These are phyloP conservation scores for Paguma larvata DNA, from an alignment of 2,797 vertebrate species.

Conservation along the genomic window DNA sequence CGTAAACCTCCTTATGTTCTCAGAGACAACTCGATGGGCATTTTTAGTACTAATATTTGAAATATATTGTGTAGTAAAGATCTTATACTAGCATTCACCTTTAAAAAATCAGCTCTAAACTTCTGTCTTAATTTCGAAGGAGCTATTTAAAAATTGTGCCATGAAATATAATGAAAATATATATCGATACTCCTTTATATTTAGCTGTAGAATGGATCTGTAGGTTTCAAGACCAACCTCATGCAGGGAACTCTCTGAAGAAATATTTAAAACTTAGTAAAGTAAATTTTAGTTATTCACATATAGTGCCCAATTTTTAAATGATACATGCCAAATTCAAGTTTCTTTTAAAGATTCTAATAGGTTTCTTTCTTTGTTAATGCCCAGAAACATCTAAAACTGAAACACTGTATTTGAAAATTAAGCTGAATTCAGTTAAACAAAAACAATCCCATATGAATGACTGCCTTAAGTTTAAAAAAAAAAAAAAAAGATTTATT, in stretches of 20 bases:
- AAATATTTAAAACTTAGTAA: constrained; percentile 57
- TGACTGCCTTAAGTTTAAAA: constrained; percentile 33
- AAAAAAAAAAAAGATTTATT: constrained; percentile 21
- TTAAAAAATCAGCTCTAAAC: constrained; percentile 47
- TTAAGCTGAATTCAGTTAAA: constrained; percentile 56
- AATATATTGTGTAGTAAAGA: constrained; percentile 17
- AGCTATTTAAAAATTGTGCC: background rate
- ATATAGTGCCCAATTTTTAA: constrained; percentile 42
- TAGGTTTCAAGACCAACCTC: background rate
- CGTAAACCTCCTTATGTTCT: background rate
- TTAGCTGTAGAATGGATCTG: constrained; percentile 13
- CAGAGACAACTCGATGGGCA: background rate
- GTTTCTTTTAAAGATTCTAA: constrained; percentile 44
- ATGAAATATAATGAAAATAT: background rate
- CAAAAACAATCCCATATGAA: constrained; percentile 52
- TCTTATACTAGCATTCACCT: constrained; percentile 31
- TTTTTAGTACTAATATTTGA: constrained; percentile 36
- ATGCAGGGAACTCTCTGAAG: constrained; percentile 4
- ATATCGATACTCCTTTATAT: constrained; percentile 29
- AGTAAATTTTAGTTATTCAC: constrained; percentile 39
- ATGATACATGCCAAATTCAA: constrained; percentile 7
- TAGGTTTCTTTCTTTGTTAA: constrained; percentile 12
- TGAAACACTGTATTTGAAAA: constrained; percentile 49
- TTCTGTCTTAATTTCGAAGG: constrained; percentile 11
- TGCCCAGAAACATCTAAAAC: constrained; percentile 35